These are phyloP conservation scores for Caradrina clavipalpis DNA, from an alignment of 2,888 invertebrate genomes.

Conservation along the genomic window DNA sequence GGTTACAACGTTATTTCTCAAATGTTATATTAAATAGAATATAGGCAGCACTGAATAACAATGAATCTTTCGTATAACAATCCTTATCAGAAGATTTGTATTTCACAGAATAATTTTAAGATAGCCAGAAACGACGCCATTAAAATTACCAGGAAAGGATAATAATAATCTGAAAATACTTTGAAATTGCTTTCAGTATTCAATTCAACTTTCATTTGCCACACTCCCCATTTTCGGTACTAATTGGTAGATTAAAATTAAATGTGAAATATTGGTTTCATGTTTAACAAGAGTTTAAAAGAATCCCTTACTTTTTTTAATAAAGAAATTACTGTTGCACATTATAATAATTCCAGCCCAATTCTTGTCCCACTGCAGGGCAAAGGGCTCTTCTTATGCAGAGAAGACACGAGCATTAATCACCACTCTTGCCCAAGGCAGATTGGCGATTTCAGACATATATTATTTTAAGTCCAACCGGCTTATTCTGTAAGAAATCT, in stretches of 20 bases:
- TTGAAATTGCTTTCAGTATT: not conserved
- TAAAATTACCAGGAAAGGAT: not conserved
- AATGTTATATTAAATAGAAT: too few species aligned
- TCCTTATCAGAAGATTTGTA: not conserved
- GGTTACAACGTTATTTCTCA: too few species aligned
- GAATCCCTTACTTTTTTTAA: conserved; percentile 1
- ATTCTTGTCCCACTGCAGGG: too few species aligned
- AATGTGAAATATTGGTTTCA: conserved; percentile 8
- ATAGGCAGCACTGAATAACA: not conserved
- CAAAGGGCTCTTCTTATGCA: too few species aligned
- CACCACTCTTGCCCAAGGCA: too few species aligned
- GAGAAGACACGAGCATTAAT: too few species aligned
- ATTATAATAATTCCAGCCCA: too few species aligned
- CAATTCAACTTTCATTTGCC: not conserved
- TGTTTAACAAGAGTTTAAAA: not conserved
- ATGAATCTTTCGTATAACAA: not conserved
- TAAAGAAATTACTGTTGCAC: not conserved
- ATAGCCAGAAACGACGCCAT: not conserved
- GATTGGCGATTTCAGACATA: too few species aligned
- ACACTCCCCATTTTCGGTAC: not conserved
- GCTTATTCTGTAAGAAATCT: too few species aligned
- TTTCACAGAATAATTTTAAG: not conserved
- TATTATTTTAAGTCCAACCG: too few species aligned
- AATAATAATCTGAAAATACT: not conserved
- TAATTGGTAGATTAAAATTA: conserved; percentile 24